Evolutionary conservation across 1,140 invertebrate genomes (phyloP), one percentile per base, ranked within the genome.

Genomic region (Apis laboriosa): DNA sequence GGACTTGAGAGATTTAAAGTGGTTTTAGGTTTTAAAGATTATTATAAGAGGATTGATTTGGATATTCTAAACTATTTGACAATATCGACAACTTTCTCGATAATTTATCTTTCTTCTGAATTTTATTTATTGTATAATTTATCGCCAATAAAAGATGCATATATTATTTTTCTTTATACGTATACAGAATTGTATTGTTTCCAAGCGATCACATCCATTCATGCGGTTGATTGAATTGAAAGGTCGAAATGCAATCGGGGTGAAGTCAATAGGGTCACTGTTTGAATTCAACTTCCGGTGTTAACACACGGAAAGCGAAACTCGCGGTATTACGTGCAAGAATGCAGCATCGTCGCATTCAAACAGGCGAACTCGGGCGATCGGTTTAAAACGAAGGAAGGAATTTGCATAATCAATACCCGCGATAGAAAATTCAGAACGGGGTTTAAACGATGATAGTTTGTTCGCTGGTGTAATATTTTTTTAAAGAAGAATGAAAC

Each of bases 291-390:
- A 78, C 61, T 80, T 83, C 82, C 66, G 63, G 34, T 86, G 34
- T 72, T 85, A 73, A 81, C 75, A 61, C 66, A 58, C 71, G 51
- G 63, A 55, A 28, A 34, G 24, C 75, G 75, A 70, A 55, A 74
- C n/a, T 74, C 61, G 55, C 74, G 77, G 67, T 87, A 85, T 67
- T 85, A 86, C 80, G 86, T 80, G 86, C 28, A 55, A 73, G 77
- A 86, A 86, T 86, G 86, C 68, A 51, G 49, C 55, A 24, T 60
- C 75, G 49, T n/a, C 21, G n/a, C 49, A n/a, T 61, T 71, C 19
- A 53, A 77, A 72, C 58, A 60, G 70, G 19, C n/a, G 80, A 55
- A 66, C 58, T 19, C 1, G 49, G 34, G 51, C 34, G 34, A 60
- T 34, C 60, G 49, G 19, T 67, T 56, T 51, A 15, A 82, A 75